Percentiles rank a stretch among this genome's conserved stretches.
These are phyloP conservation scores for Penaeus monodon DNA, from an alignment of 2,888 invertebrate species.

Conservation along the genomic window DNA sequence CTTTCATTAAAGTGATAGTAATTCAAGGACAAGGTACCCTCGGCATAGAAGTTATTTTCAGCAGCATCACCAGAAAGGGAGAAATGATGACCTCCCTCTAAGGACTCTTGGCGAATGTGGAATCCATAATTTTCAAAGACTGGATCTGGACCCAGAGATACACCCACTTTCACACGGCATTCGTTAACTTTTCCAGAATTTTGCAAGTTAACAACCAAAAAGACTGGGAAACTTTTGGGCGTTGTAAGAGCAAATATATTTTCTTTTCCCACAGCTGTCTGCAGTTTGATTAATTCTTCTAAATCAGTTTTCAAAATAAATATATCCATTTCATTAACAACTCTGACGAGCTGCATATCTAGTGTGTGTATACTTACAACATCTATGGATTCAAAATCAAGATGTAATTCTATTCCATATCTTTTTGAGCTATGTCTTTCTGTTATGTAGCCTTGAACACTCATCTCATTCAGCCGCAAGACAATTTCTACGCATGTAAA, in stretches of 20 bases:
- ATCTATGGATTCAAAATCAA: slow-evolving; percentile 10
- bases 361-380: neutral
- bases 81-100: slow-evolving; percentile 25
- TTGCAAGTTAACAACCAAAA: slow-evolving; percentile 21
- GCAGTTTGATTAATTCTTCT: slow-evolving; percentile 22
- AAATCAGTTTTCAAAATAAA: neutral
- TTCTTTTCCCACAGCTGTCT: slow-evolving; percentile 7
- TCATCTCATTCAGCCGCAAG: slow-evolving; percentile 28
- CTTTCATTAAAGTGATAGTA: slow-evolving; percentile 25
- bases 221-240: slow-evolving; percentile 19
- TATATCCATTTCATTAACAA: neutral
- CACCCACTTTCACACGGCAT: slow-evolving; percentile 22
- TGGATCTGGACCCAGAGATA: neutral
- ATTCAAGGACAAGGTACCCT: slow-evolving; percentile 26
- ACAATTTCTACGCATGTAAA: neutral
- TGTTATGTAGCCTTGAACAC: neutral
- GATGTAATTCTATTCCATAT: neutral
- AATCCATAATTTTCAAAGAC: neutral
- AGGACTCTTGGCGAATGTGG: slow-evolving; percentile 17
- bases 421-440: neutral
- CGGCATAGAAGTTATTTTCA: slow-evolving; percentile 1
- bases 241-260: slow-evolving; percentile 26
- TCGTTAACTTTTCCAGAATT: slow-evolving; percentile 10
- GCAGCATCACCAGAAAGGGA: slow-evolving; percentile 1
- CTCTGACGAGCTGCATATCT: neutral